These are phyloP conservation scores for Chrysaora quinquecirrha DNA, from an alignment of 30 jellyfish, hydroid and myxozoan species.

Conservation along the genomic window DNA sequence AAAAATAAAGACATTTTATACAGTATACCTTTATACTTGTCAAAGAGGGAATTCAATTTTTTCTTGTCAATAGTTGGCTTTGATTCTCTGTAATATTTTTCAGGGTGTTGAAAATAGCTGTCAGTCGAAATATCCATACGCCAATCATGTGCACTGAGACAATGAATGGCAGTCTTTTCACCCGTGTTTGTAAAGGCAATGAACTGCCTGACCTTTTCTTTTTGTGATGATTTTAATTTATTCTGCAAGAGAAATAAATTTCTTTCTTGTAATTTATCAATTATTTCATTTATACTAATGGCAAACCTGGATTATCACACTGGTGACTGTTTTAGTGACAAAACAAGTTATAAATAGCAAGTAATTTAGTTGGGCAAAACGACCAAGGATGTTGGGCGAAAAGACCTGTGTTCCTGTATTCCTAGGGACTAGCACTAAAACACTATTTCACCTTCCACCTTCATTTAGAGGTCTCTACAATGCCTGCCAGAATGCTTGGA, in stretches of 20 bases:
- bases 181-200: constrained; percentile 96
- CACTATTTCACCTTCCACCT: too few relatives aligned
- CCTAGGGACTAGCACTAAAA: too few relatives aligned
- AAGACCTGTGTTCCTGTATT: too few relatives aligned
- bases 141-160: constrained; percentile 95
- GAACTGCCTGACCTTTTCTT: constrained; percentile 91
- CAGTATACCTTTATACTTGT: constrained; percentile 90
- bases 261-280: too few relatives aligned
- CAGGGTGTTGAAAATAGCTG: constrained; percentile 94
- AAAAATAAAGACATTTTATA: not conserved
- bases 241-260: constrained; percentile 75
- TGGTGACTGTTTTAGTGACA: too few relatives aligned
- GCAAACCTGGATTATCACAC: too few relatives aligned
- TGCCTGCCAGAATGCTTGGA: too few relatives aligned
- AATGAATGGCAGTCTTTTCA: constrained; percentile 92
- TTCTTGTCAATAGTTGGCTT: constrained; percentile 79
- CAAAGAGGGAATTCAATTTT: constrained; percentile 75
- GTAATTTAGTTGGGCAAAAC: too few relatives aligned
- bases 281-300: too few relatives aligned
- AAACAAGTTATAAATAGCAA: too few relatives aligned
- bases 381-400: too few relatives aligned
- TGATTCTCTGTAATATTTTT: constrained; percentile 84
- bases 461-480: too few relatives aligned
- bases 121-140: constrained; percentile 97
- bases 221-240: constrained; percentile 89